Base-by-base conservation (phyloP, 2,888 invertebrate species). In the Chaitophorus viminalis region DNA sequence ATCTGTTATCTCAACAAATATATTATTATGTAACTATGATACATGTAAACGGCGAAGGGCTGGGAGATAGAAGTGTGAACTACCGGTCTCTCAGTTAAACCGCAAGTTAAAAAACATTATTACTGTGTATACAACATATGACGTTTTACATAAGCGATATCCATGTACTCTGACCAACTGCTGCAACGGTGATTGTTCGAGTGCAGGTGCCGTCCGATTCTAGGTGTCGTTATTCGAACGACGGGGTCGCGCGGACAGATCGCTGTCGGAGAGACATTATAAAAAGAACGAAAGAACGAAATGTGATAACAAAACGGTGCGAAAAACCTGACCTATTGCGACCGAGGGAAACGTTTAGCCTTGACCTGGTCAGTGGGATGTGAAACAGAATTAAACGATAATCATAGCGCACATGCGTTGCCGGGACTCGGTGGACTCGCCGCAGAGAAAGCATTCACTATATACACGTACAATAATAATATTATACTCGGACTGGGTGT, bases 361-460 rank as follows among this genome's bases (percentile, higher is more conserved):
- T 79, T 86, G 86, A 86, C 86, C 79, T 72, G 86, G 86, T 86
- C 79, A 79, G 72, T 60, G 78, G 60, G 86, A 86, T 65, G 83
- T 76, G 83, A 65, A 76, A 65, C 76, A 46, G 72, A 79, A 79
- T 86, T 60, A 74, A 74, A 86, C 72, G 72, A 74, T 86, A 79
- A 74, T 79, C 74, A 74, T 31, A 29, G 14, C 46, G 54, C 77
- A 70, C 68, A 70, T 77, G 60, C 21, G 25, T n/a, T 17, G 39
- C 39, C 46, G 65, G 46, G n/a, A 14, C 60, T 18, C 82, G 8
- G 68, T 8, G 68, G 68, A 29, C 68, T n/a, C n/a, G 25, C 68
- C 54, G 68, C 39, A n/a, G 81, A 68, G 68, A 46, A 81, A 68
- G 78, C 78, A 60, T 79, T 79, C 78, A 36, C 60, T 36, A 3